Evolutionary conservation across 2,797 vertebrate genomes (phyloP), one percentile per base, ranked within the genome.

Genomic region (Allobates femoralis): DNA sequence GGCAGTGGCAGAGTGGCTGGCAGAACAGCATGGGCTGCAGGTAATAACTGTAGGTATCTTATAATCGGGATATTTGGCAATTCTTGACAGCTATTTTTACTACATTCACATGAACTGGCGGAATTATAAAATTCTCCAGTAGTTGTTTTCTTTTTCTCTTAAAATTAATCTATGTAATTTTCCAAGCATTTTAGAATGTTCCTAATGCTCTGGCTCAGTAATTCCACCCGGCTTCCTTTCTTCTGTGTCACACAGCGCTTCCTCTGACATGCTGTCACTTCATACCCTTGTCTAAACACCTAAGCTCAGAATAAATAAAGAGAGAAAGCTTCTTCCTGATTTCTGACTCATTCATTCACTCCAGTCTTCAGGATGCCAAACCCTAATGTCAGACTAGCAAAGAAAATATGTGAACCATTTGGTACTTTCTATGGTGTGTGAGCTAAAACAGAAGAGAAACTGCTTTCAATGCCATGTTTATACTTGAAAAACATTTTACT

Each of bases 291-390:
- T 86, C 67, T 34, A 86, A 80, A 86, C 67, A 86, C 78, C 84
- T 71, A 71, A 79, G 34, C 56, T 85, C 34, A 73, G 78, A 81
- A 86, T 74, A 86, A 86, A 80, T 81, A 80, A 60, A 73, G 37
- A 41, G 58, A 77, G 60, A 82, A 73, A 82, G 60, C 46, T 55
- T 82, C 58, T 86, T 86, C 85, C 85, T 86, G 71, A 67, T 86
- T 62, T 56, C 71, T 86, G 85, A 86, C 79, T 86, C 79, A 86
- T 82, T 81, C 69, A 80, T 86, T 86, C 67, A 79, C 76, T 71
- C 32, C n/a, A 86, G 85, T 67, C 56, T 81, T 81, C 85, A 86
- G 71, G 79, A 86, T 82, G 79, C 79, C 79, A 86, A 82, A 64
- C 79, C 71, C 85, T 81, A 58, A 66, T 46, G 81, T 64, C 79